Base-by-base conservation (phyloP, 2,797 vertebrate genomes). In the Delichon dasypus region DNA sequence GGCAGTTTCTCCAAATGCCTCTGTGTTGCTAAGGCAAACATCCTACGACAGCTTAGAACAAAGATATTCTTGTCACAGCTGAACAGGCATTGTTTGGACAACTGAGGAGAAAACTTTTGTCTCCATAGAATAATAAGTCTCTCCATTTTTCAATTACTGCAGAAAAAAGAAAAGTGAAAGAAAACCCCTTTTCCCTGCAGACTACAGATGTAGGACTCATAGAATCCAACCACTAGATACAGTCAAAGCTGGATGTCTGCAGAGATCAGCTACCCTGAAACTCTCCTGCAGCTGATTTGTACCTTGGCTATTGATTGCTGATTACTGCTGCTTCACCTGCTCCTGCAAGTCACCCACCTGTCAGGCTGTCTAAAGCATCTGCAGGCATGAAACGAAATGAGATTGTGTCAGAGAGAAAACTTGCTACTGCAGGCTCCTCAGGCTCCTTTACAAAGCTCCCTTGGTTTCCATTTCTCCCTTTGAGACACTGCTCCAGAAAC, bases 401-500 rank as follows among this genome's bases (percentile, higher is more conserved):
- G 60, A 73, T 18, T 29, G 11, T 16, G 27, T 32, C n/a, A n/a
- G 72, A 73, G 11, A 67, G 55, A 50, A 64, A n/a, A 80, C n/a
- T 60, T 77, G 60, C 34, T 61, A 20, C 47, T 54, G 76, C 58
- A 81, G 82, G 30, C 14, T 90, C 45, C 71, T 70, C 48, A 53
- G 44, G 40, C 51, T 89, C 67, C 76, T 76, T 64, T 20, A 82
- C 29, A 82, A 82, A 74, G 61, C 44, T 88, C 30, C 75, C 73
- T 51, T 45, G 48, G 55, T 79, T 76, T 93, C 86, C 40, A 29
- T 53, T 89, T 81, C 58, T 79, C 60, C 74, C 11, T 91, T 85
- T 64, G 55, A 95, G 71, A 93, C 23, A 45, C 29, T 68, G 36
- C 51, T 89, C 55, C 74, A 91, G 74, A 93, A 94, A 57, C 73